Conservation (phyloP, 2,797 vertebrate genomes). For the Diglossa cyanea region DNA sequence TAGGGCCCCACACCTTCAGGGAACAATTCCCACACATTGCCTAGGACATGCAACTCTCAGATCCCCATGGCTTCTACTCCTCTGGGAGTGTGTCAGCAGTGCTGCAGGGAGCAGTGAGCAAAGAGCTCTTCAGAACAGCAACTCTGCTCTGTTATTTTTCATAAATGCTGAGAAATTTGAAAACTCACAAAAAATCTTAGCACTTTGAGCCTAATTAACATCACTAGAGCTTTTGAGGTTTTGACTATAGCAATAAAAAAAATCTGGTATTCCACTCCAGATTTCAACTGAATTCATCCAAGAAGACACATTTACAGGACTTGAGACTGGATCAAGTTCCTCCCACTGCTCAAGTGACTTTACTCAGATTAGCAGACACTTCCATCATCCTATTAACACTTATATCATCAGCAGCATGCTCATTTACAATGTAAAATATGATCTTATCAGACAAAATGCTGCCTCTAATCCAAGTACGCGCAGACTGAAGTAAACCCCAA, state of each 20-base stretch:
- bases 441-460: neutral
- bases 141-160: neutral
- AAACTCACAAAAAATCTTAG: neutral
- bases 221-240: neutral
- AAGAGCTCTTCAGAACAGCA: neutral
- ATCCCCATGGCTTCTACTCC: neutral
- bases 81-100: neutral
- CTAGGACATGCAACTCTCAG: neutral
- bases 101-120: neutral
- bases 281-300: neutral
- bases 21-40: neutral
- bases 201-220: neutral
- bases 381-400: neutral
- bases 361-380: neutral
- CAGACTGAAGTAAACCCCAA: neutral
- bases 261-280: neutral
- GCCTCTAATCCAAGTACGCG: fast-evolving
- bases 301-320: neutral
- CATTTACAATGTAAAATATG: neutral
- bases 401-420: neutral
- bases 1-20: neutral
- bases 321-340: neutral
- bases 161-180: neutral
- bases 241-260: neutral
- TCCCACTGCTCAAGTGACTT: neutral